Conservation (phyloP, 1,140 invertebrate genomes). For the Lasioglossum baleicum region DNA sequence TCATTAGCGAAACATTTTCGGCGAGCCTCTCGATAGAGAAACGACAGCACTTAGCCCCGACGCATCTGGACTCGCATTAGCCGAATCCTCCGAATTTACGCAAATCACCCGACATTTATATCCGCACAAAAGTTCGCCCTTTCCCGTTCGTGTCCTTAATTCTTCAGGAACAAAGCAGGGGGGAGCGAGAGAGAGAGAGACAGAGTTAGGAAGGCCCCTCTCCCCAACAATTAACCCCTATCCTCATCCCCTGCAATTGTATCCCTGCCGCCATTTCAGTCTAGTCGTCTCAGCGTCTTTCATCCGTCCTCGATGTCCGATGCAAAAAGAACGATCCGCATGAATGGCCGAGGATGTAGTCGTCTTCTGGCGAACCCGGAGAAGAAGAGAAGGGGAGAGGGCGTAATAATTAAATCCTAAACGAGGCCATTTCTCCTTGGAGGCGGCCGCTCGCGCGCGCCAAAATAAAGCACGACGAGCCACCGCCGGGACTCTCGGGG, state of each 20-base stretch:
- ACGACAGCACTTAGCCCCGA: too few species aligned
- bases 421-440: constrained; percentile 20
- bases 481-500: background rate
- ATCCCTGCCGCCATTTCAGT: background rate
- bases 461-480: constrained; percentile 35
- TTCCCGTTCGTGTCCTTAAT: too few species aligned
- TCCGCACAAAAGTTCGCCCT: background rate
- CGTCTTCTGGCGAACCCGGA: background rate
- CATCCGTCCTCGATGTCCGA: background rate
- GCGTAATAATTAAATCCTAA: constrained; percentile 51
- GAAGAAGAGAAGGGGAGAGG: background rate
- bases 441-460: background rate
- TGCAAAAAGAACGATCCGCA: background rate
- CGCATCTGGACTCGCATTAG: background rate
- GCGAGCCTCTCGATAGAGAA: too few species aligned
- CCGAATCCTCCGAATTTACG: background rate
- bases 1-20: too few species aligned
- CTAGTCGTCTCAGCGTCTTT: background rate
- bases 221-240: constrained; percentile 6
- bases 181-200: too few species aligned
- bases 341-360: constrained; percentile 4
- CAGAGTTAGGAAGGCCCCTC: too few species aligned
- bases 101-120: background rate
- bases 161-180: background rate
- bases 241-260: background rate